phyloP scores from a whole-genome alignment of 2,888 invertebrate genomes.

The Carterocephalus palaemon region DNA sequence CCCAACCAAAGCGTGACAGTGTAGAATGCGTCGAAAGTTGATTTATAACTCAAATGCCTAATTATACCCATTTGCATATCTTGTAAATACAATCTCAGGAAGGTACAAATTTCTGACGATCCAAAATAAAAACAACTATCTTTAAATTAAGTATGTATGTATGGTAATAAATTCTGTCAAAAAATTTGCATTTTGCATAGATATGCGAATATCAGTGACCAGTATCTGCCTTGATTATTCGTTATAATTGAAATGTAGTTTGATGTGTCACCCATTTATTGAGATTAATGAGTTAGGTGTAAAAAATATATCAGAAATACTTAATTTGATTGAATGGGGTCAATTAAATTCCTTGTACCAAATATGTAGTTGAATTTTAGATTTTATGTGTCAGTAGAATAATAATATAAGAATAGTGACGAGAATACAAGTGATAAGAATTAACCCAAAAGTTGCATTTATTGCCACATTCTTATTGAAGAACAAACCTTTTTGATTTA shows the following conservation, averaged over 20 bases:
- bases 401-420: too few relatives aligned
- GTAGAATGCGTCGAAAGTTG: slow-evolving; percentile 17
- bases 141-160: slow-evolving; percentile 5
- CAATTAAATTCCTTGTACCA: too few relatives aligned
- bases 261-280: slow-evolving; percentile 12
- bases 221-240: slow-evolving; percentile 9
- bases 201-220: slow-evolving; percentile 12
- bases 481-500: too few relatives aligned
- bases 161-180: slow-evolving; percentile 13
- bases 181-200: slow-evolving; percentile 13
- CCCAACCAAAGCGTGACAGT: slow-evolving; percentile 1
- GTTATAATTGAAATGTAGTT: slow-evolving; percentile 11
- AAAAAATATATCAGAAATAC: slow-evolving; percentile 1
- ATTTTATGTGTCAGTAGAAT: too few relatives aligned
- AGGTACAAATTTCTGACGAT: slow-evolving; percentile 16
- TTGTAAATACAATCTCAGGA: slow-evolving; percentile 7
- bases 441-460: too few relatives aligned
- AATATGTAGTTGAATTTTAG: too few relatives aligned
- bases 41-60: slow-evolving; percentile 19
- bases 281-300: slow-evolving; percentile 12
- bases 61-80: slow-evolving; percentile 18
- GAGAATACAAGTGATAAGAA: too few relatives aligned
- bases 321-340: not conserved
- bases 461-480: too few relatives aligned
- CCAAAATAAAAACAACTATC: slow-evolving; percentile 2